These are phyloP conservation scores for Burhinus bistriatus DNA, from an alignment of 2,113 vertebrate species.

Conservation along the genomic window DNA sequence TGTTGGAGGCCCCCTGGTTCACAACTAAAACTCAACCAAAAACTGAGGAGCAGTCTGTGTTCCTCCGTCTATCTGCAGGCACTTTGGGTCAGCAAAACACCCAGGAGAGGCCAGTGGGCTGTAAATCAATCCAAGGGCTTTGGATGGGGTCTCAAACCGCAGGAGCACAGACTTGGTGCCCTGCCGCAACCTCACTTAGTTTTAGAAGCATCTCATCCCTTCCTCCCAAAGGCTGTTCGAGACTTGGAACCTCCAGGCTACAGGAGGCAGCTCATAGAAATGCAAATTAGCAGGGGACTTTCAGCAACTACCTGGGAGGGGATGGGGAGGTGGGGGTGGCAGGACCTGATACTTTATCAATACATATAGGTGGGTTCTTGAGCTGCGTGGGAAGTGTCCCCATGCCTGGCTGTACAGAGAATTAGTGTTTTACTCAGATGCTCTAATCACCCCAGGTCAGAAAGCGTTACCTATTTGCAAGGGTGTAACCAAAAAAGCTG, in stretches of 20 bases:
- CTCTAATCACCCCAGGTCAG: neutral
- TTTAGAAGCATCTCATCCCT: neutral
- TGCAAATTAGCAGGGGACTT: neutral
- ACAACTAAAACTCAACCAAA: neutral
- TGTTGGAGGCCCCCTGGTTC: accelerated
- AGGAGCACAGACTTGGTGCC: accelerated
- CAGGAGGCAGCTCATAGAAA: neutral
- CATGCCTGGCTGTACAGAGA: neutral
- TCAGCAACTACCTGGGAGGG: neutral
- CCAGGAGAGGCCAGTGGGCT: neutral
- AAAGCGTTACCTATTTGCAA: neutral
- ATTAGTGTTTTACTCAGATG: neutral
- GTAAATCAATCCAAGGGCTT: neutral
- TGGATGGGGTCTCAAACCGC: neutral
- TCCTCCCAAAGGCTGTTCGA: neutral
- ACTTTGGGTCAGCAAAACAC: neutral
- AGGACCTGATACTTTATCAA: neutral
- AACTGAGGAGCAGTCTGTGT: neutral
- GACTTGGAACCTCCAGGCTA: neutral
- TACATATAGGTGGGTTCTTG: neutral
- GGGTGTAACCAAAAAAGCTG: neutral
- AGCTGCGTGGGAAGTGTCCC: neutral
- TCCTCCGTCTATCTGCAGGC: neutral
- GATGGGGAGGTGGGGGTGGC: neutral
- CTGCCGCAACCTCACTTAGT: neutral